Percentiles rank a stretch among this genome's conserved stretches.
These are phyloP conservation scores for Cephus sareptanus DNA, from an alignment of 2,888 invertebrate species.

Conservation along the genomic window DNA sequence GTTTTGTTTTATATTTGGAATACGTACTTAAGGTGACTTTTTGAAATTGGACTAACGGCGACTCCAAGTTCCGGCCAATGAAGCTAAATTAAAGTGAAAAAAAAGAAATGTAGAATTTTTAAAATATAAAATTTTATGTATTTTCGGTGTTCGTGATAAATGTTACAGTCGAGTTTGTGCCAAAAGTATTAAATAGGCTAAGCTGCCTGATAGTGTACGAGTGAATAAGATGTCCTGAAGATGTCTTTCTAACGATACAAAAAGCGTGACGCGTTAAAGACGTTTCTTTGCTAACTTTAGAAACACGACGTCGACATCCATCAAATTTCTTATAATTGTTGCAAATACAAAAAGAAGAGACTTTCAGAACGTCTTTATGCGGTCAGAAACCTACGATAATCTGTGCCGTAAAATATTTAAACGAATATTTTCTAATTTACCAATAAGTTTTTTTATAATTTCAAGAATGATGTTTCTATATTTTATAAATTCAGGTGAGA, in stretches of 20 bases:
- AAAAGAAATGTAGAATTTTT: background rate
- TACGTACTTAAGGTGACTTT: background rate
- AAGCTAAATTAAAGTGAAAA: background rate
- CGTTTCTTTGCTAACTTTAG: too few species aligned
- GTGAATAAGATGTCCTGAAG: background rate
- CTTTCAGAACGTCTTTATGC: too few species aligned
- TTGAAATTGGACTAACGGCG: background rate
- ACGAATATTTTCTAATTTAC: too few species aligned
- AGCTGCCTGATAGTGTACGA: background rate
- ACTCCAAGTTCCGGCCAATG: background rate
- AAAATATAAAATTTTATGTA: slow-evolving; percentile 22
- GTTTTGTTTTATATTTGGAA: background rate
- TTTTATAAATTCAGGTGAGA: background rate
- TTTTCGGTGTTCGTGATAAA: slow-evolving; percentile 39
- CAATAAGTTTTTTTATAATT: background rate
- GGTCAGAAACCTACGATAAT: too few species aligned
- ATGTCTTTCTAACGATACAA: too few species aligned
- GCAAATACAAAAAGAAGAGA: too few species aligned
- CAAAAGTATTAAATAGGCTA: slow-evolving; percentile 27
- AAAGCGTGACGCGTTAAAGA: too few species aligned
- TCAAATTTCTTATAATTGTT: too few species aligned
- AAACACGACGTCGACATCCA: too few species aligned
- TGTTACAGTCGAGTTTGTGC: slow-evolving; percentile 34
- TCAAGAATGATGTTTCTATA: background rate
- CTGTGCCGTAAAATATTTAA: too few species aligned